phyloP scores from a whole-genome alignment of 2,888 invertebrate genomes.

The Machimus atricapillus region DNA sequence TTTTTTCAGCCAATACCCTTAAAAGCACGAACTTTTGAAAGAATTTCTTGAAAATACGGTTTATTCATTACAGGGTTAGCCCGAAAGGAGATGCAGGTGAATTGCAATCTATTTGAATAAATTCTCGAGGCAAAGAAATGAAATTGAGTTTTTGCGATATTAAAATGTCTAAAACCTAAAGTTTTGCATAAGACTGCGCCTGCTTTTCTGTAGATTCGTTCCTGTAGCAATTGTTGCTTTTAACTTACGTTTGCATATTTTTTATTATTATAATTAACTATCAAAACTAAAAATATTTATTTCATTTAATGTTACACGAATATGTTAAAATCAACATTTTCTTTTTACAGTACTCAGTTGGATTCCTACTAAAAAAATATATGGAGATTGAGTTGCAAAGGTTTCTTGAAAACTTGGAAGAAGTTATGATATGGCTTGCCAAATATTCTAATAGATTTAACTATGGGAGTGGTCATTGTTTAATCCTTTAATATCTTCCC shows the following conservation, averaged over 20 bases:
- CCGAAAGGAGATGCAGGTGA: neutral
- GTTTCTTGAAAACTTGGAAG: constrained; percentile 7
- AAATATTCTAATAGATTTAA: neutral
- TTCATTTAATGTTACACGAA: neutral
- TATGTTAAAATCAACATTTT: neutral
- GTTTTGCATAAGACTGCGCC: neutral
- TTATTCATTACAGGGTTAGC: neutral
- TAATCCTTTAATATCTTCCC: neutral
- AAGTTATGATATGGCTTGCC: neutral
- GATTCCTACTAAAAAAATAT: neutral
- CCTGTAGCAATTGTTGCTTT: neutral
- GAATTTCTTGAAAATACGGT: neutral
- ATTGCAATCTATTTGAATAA: neutral
- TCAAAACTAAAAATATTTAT: neutral
- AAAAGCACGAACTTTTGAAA: neutral
- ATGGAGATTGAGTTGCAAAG: neutral
- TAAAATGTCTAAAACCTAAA: neutral
- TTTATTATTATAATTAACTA: neutral
- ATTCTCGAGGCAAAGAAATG: neutral
- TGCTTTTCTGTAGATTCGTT: neutral
- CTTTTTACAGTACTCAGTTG: neutral
- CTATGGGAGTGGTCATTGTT: neutral
- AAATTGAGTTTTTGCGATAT: neutral
- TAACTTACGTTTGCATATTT: neutral
- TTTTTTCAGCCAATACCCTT: neutral